Base-by-base conservation (phyloP, 2,888 invertebrate genomes). In the Anaspis maculata region DNA sequence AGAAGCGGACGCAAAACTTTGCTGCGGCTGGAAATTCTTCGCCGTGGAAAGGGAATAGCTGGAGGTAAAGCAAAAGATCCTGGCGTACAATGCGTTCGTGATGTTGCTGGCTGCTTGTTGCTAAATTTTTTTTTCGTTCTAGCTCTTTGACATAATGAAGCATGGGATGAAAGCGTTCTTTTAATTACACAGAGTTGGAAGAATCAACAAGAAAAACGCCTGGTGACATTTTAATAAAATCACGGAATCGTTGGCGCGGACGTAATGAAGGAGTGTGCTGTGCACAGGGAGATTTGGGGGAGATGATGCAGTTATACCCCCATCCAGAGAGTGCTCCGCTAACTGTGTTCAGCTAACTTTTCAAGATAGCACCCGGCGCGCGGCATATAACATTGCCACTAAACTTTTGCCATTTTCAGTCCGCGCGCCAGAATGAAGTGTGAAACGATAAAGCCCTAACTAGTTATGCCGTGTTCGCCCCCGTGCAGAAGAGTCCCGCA, bases 341-440 rank as follows among this genome's bases (percentile, higher is more conserved):
- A n/a, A n/a, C n/a, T n/a, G n/a, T n/a, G n/a, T n/a, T n/a, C n/a
- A 39, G 32, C 32, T 28, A 39, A 35, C 35, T 39, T 35, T 39
- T 34, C 29, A 34, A 39, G 39, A 39, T 39, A 39, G 39, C 36
- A 30, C 25, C 30, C 5, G 28, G 32, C 28, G 34, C 41, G 34
- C 33, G 34, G 27, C 39, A 39, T 31, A 27, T 31, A 34, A 34
- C 38, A 31, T 28, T 39, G 31, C 31, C 34, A 39, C 50, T 51
- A 57, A 60, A 60, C 57, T 60, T 60, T 60, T 56, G 59, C 58
- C 59, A 60, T 59, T 61, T 59, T 57, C 59, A 53, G 54, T 52
- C 53, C 56, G 46, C 56, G n/a, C n/a, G n/a, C 29, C 52, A 57
- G 57, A 54, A 59, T 49, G 57, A 58, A 61, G 59, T 61, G 61